Evolutionary conservation across 1,140 invertebrate genomes (phyloP).

Genomic region (Drosophila tristis): DNA sequence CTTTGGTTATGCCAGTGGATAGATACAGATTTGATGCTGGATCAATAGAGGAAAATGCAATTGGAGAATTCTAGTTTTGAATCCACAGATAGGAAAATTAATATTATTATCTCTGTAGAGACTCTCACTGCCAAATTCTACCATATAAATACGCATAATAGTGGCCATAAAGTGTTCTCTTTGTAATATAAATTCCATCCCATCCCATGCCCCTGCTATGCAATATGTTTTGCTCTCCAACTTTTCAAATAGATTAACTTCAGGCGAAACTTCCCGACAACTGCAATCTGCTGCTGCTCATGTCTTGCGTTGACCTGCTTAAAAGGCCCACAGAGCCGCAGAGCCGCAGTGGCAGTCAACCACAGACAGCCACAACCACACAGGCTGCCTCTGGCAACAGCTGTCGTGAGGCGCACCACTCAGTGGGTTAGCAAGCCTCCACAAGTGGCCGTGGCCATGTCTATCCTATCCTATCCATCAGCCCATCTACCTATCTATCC

Average conservation of each 20-base stretch:
- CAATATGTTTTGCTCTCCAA: constrained; percentile 1
- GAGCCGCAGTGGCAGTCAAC: not conserved
- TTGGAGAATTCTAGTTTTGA: no score
- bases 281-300: constrained; percentile 39
- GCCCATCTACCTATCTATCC: constrained; percentile 41
- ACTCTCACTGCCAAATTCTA: no score
- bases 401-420: constrained; percentile 38
- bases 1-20: constrained; percentile 35
- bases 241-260: constrained; percentile 56
- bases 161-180: no score
- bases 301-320: constrained; percentile 59
- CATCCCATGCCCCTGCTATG: no score
- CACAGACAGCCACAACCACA: constrained; percentile 15
- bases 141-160: not conserved
- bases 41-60: not conserved
- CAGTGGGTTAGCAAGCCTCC: constrained; percentile 49
- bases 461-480: constrained; percentile 14
- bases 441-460: constrained; percentile 47
- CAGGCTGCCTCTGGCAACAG: constrained; percentile 45
- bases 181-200: no score
- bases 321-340: constrained; percentile 48
- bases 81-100: no score
- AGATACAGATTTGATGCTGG: constrained; percentile 15
- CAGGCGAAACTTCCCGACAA: constrained; percentile 46
- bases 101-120: no score